A percentile compares a stretch with the other conserved stretches of the same genome.
Evolutionary conservation across 1,140 invertebrate species (phyloP).

Genomic region (Lerema accius): DNA sequence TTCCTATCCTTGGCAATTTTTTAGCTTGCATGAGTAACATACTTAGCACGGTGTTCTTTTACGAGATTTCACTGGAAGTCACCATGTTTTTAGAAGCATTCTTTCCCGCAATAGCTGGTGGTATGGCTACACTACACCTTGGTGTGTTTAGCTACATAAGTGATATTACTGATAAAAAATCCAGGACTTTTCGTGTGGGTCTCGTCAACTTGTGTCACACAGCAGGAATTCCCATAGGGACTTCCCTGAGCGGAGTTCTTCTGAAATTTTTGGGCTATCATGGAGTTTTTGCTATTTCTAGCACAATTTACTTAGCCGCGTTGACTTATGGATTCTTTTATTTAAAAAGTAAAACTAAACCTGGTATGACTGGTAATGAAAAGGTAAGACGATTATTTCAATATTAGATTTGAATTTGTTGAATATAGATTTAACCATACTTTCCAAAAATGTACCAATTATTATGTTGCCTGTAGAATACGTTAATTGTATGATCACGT

Average conservation of each 20-base stretch:
- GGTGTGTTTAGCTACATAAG: slow-evolving; percentile 84
- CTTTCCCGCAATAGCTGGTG: slow-evolving; percentile 82
- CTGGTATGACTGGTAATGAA: slow-evolving; percentile 41
- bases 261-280: slow-evolving; percentile 75
- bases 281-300: slow-evolving; percentile 71
- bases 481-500: no score
- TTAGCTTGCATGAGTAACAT: slow-evolving; percentile 77
- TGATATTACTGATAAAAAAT: slow-evolving; percentile 81
- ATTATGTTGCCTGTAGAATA: no score
- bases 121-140: slow-evolving; percentile 82
- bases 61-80: slow-evolving; percentile 79
- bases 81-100: slow-evolving; percentile 82
- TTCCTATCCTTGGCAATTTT: slow-evolving; percentile 83
- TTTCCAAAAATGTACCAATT: no score
- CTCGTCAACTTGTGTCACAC: slow-evolving; percentile 83
- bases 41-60: slow-evolving; percentile 81
- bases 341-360: slow-evolving; percentile 66
- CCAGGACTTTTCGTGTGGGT: slow-evolving; percentile 83
- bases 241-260: slow-evolving; percentile 75
- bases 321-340: slow-evolving; percentile 64
- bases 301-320: slow-evolving; percentile 62
- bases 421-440: no score
- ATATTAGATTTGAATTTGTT: no score
- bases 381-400: slow-evolving; percentile 50
- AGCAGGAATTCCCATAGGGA: slow-evolving; percentile 75